phyloP scores from a whole-genome alignment of 2,888 invertebrate species.

The Aquatica leii region DNA sequence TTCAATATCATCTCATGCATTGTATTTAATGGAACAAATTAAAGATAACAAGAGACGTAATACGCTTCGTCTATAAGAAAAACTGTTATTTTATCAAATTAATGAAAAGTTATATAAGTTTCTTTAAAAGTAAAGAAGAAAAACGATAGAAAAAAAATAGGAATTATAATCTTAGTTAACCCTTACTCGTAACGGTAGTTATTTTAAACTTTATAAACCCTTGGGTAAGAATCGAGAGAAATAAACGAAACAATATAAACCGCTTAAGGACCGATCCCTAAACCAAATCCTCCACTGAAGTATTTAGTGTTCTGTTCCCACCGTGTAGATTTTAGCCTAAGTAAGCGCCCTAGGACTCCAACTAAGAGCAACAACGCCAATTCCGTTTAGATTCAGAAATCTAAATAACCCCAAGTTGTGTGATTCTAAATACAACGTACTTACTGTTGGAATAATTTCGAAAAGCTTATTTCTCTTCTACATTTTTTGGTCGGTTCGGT shows the following conservation, averaged over 20 bases:
- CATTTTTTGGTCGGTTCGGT: constrained; percentile 2
- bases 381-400: constrained; percentile 54
- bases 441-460: constrained; percentile 17
- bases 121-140: too few relatives aligned
- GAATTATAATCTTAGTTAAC: constrained; percentile 11
- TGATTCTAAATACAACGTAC: constrained; percentile 51
- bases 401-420: constrained; percentile 55
- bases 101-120: too few relatives aligned
- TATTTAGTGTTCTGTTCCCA: constrained; percentile 56
- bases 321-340: constrained; percentile 46
- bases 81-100: too few relatives aligned
- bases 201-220: constrained; percentile 16
- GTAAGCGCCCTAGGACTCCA: constrained; percentile 49
- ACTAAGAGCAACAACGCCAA: constrained; percentile 56
- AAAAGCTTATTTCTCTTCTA: neutral
- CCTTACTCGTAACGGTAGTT: constrained; percentile 13
- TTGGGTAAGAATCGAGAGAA: constrained; percentile 21
- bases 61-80: too few relatives aligned
- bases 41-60: too few relatives aligned
- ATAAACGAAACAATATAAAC: constrained; percentile 31
- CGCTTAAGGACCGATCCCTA: constrained; percentile 34
- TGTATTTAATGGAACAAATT: too few relatives aligned
- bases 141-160: neutral
- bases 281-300: constrained; percentile 42
- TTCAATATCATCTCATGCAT: too few relatives aligned